These are phyloP conservation scores for Neoascia interrupta DNA, from an alignment of 2,888 invertebrate genomes.

Conservation along the genomic window DNA sequence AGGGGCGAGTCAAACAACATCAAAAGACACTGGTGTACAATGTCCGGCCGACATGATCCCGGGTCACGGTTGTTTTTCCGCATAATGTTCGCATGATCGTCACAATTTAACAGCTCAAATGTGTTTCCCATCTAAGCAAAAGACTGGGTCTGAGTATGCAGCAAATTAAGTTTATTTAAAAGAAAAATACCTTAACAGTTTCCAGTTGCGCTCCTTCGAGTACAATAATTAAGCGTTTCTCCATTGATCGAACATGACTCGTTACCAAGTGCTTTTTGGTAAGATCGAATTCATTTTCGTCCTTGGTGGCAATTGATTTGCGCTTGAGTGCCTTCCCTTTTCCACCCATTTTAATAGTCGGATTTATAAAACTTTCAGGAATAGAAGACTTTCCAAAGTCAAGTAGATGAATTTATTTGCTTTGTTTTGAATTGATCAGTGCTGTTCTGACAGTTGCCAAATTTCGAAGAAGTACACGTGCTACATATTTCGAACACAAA, in stretches of 20 bases:
- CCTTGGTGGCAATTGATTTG: constrained; percentile 76
- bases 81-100: constrained; percentile 92
- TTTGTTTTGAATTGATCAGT: too few relatives aligned
- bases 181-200: constrained; percentile 90
- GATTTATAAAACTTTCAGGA: too few relatives aligned
- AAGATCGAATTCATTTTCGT: constrained; percentile 89
- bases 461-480: constrained; percentile 24
- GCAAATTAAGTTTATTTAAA: not conserved
- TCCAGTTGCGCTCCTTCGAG: constrained; percentile 97
- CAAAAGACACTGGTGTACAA: constrained; percentile 97
- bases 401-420: too few relatives aligned
- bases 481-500: not conserved
- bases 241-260: constrained; percentile 89
- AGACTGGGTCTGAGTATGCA: not conserved
- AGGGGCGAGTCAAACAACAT: constrained; percentile 99
- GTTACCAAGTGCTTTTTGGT: constrained; percentile 88
- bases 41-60: constrained; percentile 95
- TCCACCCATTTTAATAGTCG: constrained; percentile 76
- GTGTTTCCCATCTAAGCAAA: constrained; percentile 87
- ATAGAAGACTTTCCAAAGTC: too few relatives aligned
- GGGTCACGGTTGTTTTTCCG: constrained; percentile 93
- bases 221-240: constrained; percentile 94
- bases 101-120: constrained; percentile 95
- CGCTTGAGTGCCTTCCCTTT: constrained; percentile 77
- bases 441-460: constrained; percentile 16